These are phyloP conservation scores for Sarcophaga variegata DNA, from an alignment of 2,888 invertebrate species.

Conservation along the genomic window DNA sequence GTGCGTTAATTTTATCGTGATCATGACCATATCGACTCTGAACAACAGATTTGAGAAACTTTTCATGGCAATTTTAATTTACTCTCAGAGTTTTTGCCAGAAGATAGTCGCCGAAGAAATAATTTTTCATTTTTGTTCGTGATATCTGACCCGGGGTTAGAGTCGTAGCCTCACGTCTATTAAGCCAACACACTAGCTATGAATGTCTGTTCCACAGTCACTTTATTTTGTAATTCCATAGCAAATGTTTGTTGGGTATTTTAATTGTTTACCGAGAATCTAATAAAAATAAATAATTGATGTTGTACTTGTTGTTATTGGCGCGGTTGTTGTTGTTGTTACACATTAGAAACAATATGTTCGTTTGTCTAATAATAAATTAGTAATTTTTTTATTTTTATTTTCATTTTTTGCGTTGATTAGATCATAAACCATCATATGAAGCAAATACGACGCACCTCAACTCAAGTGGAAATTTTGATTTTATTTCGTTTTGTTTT, in stretches of 20 bases:
- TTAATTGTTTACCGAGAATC: not conserved
- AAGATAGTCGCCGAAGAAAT: too few relatives aligned
- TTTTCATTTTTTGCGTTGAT: not conserved
- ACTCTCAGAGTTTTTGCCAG: too few relatives aligned
- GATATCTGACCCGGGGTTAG: too few relatives aligned
- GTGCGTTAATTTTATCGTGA: too few relatives aligned
- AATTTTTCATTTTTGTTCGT: too few relatives aligned
- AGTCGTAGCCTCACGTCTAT: too few relatives aligned
- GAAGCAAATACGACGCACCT: not conserved
- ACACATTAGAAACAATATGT: not conserved
- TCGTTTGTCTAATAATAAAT: slow-evolving; percentile 4
- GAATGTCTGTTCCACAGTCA: too few relatives aligned
- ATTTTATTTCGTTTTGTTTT: not conserved
- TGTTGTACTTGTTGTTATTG: not conserved
- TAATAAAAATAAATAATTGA: not conserved
- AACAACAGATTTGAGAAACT: too few relatives aligned
- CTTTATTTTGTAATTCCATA: not conserved
- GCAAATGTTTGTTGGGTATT: not conserved
- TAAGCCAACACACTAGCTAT: too few relatives aligned
- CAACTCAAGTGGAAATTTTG: slow-evolving; percentile 37
- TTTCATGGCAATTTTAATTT: too few relatives aligned
- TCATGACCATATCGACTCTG: too few relatives aligned
- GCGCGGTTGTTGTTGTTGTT: not conserved
- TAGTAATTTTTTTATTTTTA: slow-evolving; percentile 4
- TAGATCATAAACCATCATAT: slow-evolving; percentile 6